Conservation (phyloP, 2,888 invertebrate genomes). For the Dromius quadrimaculatus region DNA sequence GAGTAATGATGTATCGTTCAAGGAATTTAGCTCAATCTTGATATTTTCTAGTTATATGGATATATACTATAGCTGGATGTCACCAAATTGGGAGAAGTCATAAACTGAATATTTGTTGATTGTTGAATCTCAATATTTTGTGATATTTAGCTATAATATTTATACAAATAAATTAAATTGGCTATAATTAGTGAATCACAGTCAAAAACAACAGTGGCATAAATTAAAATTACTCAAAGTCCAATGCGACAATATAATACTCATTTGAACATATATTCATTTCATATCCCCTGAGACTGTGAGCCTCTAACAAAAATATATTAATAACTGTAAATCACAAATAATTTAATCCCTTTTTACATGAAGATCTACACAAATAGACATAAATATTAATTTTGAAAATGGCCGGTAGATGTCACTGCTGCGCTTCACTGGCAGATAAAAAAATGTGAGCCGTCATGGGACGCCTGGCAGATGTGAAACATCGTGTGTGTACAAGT, state of each 20-base stretch:
- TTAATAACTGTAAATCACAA: conserved; percentile 24
- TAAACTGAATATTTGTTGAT: conserved; percentile 26
- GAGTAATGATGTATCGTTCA: no score
- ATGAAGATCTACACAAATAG: conserved; percentile 9
- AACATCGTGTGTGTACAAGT: no score
- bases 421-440: background rate
- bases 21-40: no score
- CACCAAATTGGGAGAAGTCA: no score
- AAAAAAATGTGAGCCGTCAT: no score
- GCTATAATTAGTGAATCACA: conserved; percentile 19
- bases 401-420: conserved; percentile 20
- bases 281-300: conserved; percentile 12
- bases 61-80: no score
- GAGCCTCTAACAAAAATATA: background rate
- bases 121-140: conserved; percentile 21
- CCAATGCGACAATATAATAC: conserved; percentile 31
- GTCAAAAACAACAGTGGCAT: conserved; percentile 10
- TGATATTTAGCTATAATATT: conserved; percentile 19
- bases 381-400: conserved; percentile 28
- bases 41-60: no score
- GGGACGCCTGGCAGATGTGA: no score
- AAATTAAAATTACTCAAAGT: conserved; percentile 25
- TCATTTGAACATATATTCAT: conserved; percentile 35
- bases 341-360: conserved; percentile 27
- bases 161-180: conserved; percentile 34